These are phyloP conservation scores for Erinaceus europaeus DNA, from an alignment of 2,113 vertebrate genomes.

Conservation along the genomic window DNA sequence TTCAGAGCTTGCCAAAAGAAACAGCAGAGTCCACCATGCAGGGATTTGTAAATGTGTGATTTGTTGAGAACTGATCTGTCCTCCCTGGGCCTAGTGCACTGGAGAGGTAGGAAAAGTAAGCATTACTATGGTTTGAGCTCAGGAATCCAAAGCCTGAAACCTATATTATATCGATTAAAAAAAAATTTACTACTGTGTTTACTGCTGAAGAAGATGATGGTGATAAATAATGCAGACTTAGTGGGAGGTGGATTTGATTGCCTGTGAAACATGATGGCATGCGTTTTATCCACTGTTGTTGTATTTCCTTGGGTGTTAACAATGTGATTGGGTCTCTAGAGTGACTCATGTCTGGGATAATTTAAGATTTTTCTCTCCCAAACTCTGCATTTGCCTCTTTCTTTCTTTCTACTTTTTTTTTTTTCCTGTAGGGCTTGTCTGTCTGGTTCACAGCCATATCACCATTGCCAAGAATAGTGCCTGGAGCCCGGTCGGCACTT, in stretches of 20 bases:
- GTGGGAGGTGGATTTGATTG: accelerated
- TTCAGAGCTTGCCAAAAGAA: not conserved
- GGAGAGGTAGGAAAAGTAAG: accelerated
- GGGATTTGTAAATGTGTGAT: too few species aligned
- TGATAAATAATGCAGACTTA: not conserved
- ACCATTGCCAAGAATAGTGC: not conserved
- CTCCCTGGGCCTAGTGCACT: accelerated
- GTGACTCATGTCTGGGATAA: not conserved
- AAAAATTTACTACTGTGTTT: not conserved
- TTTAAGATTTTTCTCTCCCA: not conserved
- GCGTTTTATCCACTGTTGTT: not conserved
- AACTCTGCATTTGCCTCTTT: not conserved
- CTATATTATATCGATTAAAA: too few species aligned
- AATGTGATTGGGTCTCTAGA: not conserved
- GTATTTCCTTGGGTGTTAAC: not conserved
- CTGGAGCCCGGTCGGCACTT: not conserved
- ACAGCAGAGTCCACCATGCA: accelerated
- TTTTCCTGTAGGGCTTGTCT: not conserved
- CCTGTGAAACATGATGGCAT: not conserved
- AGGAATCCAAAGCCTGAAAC: not conserved
- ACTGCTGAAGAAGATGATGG: not conserved
- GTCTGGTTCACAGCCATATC: not conserved
- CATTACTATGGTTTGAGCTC: accelerated
- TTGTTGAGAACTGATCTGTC: not conserved
- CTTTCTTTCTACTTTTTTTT: not conserved